A percentile compares a stretch with the other conserved stretches of the same genome.
These are phyloP conservation scores for Mastacembelus armatus DNA, from an alignment of 2,797 vertebrate genomes.

Conservation along the genomic window DNA sequence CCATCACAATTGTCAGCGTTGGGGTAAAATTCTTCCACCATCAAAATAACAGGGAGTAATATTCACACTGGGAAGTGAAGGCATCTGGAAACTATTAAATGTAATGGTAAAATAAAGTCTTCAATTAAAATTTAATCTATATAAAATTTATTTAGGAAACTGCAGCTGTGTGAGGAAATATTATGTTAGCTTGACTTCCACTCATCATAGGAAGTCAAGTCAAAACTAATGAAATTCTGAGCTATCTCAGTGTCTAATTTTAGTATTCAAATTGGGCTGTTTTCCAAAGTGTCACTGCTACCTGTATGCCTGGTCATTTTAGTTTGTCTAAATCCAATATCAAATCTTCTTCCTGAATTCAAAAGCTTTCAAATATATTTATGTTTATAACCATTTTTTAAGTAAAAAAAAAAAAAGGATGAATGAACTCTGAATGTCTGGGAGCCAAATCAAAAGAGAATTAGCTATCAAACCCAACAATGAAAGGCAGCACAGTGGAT, in stretches of 20 bases:
- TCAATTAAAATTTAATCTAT: conserved; percentile 4
- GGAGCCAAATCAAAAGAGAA: no score
- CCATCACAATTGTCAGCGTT: no score
- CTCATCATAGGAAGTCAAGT: not conserved
- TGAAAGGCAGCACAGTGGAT: no score
- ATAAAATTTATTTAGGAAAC: no score
- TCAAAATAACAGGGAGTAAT: not conserved
- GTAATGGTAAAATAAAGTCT: conserved; percentile 11
- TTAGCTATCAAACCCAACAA: no score
- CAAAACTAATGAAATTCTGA: not conserved
- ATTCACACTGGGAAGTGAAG: not conserved
- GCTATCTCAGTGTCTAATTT: conserved; percentile 12
- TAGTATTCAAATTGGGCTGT: conserved; percentile 4
- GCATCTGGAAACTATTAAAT: not conserved
- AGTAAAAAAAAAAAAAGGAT: no score
- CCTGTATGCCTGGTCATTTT: not conserved
- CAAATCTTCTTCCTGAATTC: not conserved
- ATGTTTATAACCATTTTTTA: no score
- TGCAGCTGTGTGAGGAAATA: conserved; percentile 10
- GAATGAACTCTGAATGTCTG: no score
- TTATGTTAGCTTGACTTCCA: conserved; percentile 11
- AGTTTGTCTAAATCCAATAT: not conserved
- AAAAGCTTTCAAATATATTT: no score
- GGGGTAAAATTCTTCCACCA: not conserved
- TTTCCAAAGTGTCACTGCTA: not conserved